These are phyloP conservation scores for Troilus luridus DNA, from an alignment of 2,888 invertebrate species.

Conservation along the genomic window DNA sequence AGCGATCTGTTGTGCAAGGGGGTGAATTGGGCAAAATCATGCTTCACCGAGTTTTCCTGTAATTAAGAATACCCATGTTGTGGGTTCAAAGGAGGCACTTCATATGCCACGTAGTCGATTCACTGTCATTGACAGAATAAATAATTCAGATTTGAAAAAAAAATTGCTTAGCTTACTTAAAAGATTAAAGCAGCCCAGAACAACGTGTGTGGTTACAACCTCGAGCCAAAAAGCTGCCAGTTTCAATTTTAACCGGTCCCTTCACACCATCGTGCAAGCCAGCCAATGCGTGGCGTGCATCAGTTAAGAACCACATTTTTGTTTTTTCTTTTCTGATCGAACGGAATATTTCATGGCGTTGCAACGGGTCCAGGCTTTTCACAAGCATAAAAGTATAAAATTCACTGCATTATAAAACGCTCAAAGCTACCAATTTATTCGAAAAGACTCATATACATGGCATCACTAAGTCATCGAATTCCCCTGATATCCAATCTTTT, in stretches of 20 bases:
- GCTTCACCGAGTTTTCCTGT: too few species aligned
- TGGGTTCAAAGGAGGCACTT: too few species aligned
- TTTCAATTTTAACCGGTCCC: background rate
- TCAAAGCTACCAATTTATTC: too few species aligned
- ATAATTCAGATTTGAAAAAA: too few species aligned
- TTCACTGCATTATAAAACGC: background rate
- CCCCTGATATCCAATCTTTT: too few species aligned
- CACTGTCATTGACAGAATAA: too few species aligned
- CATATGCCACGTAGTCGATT: too few species aligned
- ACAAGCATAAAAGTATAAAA: background rate
- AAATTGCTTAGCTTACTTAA: background rate
- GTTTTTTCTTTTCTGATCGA: background rate
- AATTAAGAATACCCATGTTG: too few species aligned
- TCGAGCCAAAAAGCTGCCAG: background rate
- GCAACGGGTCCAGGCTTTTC: background rate
- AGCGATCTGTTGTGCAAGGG: too few species aligned
- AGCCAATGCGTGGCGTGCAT: slow-evolving; percentile 17
- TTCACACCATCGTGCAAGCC: background rate
- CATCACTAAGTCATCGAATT: too few species aligned
- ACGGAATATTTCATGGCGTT: background rate
- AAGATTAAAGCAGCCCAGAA: background rate
- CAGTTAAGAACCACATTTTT: background rate
- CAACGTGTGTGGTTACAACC: background rate
- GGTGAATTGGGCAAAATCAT: too few species aligned
- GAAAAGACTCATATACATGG: too few species aligned